A percentile compares a stretch with the other conserved stretches of the same genome.
Conservation (phyloP, 2,797 vertebrate species). For the Hemibagrus guttatus region DNA sequence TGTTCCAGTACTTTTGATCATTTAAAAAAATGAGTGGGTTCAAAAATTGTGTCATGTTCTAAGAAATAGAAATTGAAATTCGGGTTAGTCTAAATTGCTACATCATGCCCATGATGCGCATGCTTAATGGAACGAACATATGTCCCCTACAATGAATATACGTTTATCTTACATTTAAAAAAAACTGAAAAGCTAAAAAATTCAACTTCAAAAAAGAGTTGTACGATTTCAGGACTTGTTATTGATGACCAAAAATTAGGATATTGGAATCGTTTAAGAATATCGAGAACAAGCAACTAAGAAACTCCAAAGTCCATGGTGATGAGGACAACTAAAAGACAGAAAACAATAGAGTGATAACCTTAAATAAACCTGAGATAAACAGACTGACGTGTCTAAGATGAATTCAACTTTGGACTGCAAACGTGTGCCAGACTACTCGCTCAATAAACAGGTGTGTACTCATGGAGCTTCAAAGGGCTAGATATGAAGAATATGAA, state of each 20-base stretch:
- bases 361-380: conserved; percentile 38
- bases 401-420: conserved; percentile 66
- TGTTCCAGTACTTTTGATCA: too few relatives aligned
- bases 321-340: neutral
- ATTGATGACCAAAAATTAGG: neutral
- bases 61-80: too few relatives aligned
- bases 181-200: neutral
- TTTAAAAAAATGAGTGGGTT: too few relatives aligned
- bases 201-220: neutral
- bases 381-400: conserved; percentile 68
- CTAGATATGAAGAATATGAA: neutral
- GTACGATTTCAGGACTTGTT: neutral
- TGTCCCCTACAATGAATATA: too few relatives aligned
- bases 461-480: conserved; percentile 22
- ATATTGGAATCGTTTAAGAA: neutral
- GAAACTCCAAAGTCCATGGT: conserved; percentile 8
- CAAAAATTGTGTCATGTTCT: too few relatives aligned
- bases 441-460: conserved; percentile 34
- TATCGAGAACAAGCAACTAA: neutral
- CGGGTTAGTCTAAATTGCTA: too few relatives aligned
- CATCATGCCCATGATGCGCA: too few relatives aligned
- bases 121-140: too few relatives aligned
- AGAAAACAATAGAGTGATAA: conserved; percentile 20
- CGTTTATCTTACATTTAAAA: neutral
- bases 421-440: conserved; percentile 45